Evolutionary conservation across 2,888 invertebrate genomes (phyloP).

Genomic region (Amorpha juglandis): DNA sequence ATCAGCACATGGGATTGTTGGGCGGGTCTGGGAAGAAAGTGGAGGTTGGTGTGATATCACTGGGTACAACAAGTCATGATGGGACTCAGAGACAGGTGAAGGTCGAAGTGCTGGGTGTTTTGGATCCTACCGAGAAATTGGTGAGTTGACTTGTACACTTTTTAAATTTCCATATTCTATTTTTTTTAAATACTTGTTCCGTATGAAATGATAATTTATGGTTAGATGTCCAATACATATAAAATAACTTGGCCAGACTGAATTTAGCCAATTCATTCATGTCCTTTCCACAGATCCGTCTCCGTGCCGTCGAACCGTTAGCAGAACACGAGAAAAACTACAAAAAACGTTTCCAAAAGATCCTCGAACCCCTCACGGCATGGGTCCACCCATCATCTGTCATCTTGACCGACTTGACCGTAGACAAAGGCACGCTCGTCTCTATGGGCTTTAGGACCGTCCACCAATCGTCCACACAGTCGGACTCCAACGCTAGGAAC

Average conservation of each 20-base stretch:
- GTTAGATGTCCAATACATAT: no score
- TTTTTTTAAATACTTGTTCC: background rate
- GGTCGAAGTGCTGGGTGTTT: constrained; percentile 93
- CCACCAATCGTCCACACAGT: constrained; percentile 85
- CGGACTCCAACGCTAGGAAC: constrained; percentile 77
- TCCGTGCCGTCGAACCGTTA: constrained; percentile 93
- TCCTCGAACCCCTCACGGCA: constrained; percentile 89
- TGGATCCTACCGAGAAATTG: constrained; percentile 89
- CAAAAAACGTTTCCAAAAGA: constrained; percentile 92
- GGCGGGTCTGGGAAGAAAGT: constrained; percentile 89
- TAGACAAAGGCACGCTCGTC: constrained; percentile 90
- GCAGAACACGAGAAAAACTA: constrained; percentile 91
- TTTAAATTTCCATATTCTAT: background rate
- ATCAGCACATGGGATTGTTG: constrained; percentile 89
- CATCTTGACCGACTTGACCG: constrained; percentile 92
- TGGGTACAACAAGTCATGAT: constrained; percentile 93
- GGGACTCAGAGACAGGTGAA: constrained; percentile 91
- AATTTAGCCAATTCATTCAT: background rate
- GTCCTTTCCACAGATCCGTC: constrained; percentile 79
- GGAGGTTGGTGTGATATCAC: constrained; percentile 93
- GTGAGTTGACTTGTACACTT: constrained; percentile 52
- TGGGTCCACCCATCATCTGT: constrained; percentile 92
- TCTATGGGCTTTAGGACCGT: constrained; percentile 92
- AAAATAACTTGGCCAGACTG: no score
- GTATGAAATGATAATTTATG: no score